Evolutionary conservation across 2,797 vertebrate species (phyloP).

Genomic region (Lepus oiostolus): DNA sequence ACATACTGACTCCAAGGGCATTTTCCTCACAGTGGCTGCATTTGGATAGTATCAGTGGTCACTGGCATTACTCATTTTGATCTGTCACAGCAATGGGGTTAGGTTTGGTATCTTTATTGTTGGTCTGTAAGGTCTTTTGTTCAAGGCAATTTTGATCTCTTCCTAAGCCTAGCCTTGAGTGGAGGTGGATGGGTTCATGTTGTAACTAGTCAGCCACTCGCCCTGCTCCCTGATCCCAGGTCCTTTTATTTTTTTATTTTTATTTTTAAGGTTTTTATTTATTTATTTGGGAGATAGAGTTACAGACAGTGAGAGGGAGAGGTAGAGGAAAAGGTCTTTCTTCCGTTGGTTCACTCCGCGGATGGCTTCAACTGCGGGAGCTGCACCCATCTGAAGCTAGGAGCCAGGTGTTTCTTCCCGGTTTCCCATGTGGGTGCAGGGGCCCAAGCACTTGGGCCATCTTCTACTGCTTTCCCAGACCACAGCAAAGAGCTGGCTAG

Average conservation of each 20-base stretch:
- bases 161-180: background rate
- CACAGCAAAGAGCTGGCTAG: too few species aligned
- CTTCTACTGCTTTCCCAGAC: too few species aligned
- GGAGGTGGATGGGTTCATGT: slow-evolving; percentile 23
- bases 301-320: too few species aligned
- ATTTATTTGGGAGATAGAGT: too few species aligned
- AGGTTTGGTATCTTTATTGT: slow-evolving; percentile 56
- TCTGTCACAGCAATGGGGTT: slow-evolving; percentile 41
- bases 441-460: too few species aligned
- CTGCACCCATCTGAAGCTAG: too few species aligned
- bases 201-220: background rate
- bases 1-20: background rate
- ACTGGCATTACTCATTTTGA: slow-evolving; percentile 60
- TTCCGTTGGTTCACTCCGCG: too few species aligned
- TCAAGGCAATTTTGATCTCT: slow-evolving; percentile 50
- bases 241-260: background rate
- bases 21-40: slow-evolving; percentile 60
- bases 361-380: too few species aligned
- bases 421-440: too few species aligned
- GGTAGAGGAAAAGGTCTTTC: too few species aligned
- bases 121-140: slow-evolving; percentile 50
- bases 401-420: too few species aligned
- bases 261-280: too few species aligned
- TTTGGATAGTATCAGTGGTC: slow-evolving; percentile 38
- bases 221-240: background rate